Conservation (phyloP, 2,113 vertebrate genomes). For the Morone chrysops region DNA sequence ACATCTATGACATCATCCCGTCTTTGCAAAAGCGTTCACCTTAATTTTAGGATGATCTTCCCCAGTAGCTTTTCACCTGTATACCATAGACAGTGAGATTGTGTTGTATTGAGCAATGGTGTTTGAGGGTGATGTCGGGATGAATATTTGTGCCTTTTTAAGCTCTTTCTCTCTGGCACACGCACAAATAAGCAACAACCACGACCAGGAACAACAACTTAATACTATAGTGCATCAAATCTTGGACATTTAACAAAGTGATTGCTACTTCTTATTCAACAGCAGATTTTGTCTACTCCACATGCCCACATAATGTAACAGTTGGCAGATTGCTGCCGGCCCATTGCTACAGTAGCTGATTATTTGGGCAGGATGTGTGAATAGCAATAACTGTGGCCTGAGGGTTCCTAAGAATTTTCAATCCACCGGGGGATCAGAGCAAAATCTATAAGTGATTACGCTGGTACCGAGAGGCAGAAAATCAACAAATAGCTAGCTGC, state of each 20-base stretch:
- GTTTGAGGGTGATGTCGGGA: background rate
- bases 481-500: conserved; percentile 45
- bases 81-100: background rate
- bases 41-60: background rate
- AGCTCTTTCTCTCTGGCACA: background rate
- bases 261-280: conserved; percentile 45
- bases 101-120: background rate
- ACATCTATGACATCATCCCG: background rate
- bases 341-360: conserved; percentile 47
- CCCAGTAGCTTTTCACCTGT: background rate
- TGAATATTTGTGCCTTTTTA: conserved; percentile 5
- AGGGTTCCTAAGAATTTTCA: conserved; percentile 44
- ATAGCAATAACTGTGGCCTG: conserved; percentile 60
- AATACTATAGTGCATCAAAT: conserved; percentile 14
- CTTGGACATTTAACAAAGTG: conserved; percentile 38
- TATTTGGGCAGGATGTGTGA: conserved; percentile 61
- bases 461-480: conserved; percentile 45
- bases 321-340: conserved; percentile 54
- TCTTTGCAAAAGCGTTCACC: background rate
- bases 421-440: conserved; percentile 41
- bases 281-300: conserved; percentile 38
- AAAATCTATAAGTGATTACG: conserved; percentile 70
- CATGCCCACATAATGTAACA: conserved; percentile 58
- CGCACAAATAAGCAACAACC: conserved; percentile 7
- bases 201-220: background rate